These are phyloP conservation scores for Electrona antarctica DNA, from an alignment of 2,113 vertebrate genomes.

Conservation along the genomic window DNA sequence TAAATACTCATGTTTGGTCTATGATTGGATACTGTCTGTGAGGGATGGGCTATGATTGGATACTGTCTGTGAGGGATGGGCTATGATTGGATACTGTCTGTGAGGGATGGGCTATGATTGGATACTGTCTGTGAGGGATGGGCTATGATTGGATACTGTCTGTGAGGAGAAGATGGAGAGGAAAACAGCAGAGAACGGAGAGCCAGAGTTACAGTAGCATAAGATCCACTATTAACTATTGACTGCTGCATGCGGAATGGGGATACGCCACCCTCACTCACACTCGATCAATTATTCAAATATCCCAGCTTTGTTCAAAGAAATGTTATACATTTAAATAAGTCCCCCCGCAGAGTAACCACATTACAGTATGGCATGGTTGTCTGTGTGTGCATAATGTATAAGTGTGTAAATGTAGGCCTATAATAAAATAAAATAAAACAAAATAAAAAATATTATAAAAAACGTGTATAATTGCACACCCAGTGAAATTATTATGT, in stretches of 20 bases:
- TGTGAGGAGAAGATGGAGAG: neutral
- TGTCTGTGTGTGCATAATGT: neutral
- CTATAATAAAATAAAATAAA: too few relatives aligned
- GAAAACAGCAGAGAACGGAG: neutral
- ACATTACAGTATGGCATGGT: neutral
- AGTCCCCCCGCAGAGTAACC: neutral
- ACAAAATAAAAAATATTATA: too few relatives aligned
- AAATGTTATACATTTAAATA: slow-evolving; percentile 19
- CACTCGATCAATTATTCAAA: slow-evolving; percentile 62
- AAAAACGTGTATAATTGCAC: too few relatives aligned
- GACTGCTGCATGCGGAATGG: slow-evolving; percentile 6
- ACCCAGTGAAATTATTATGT: too few relatives aligned
- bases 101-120: neutral
- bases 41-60: neutral
- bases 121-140: too few relatives aligned
- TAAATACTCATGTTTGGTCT: too few relatives aligned
- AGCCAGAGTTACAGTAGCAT: neutral
- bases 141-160: too few relatives aligned
- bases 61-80: neutral
- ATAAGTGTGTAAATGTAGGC: too few relatives aligned
- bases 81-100: too few relatives aligned
- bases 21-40: too few relatives aligned
- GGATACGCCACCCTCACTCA: slow-evolving; percentile 24
- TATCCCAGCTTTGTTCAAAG: slow-evolving; percentile 38
- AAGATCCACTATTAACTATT: neutral